Base-by-base conservation (phyloP, 2,888 invertebrate species). In the Acronicta leporina region DNA sequence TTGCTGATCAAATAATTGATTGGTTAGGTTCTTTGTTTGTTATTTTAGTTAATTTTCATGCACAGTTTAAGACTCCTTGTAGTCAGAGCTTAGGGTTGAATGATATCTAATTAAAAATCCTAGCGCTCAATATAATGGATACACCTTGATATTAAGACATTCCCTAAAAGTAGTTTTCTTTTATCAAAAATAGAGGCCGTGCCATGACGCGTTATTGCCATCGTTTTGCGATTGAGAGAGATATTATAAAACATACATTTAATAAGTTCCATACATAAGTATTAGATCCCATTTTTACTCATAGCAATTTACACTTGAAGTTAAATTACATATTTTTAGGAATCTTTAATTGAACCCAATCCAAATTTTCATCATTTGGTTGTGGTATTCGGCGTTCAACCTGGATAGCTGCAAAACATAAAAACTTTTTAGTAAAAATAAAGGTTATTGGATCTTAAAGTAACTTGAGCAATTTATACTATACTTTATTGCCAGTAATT, bases 341-440 rank as follows among this genome's bases (percentile, higher is more conserved):
- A 65, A 92, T 79, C 76, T 88, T 89, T 44, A 92, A 76, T 84
- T 89, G 86, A 38, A 91, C 57, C 92, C 92, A 92, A 15, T 88
- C 86, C 42, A 92, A 64, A 59, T 86, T 80, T 9, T 81, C 75
- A 14, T 85, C 81, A 0, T 55, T 65, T 7, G 84, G 82, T 44
- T 71, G 72, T 0, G 79, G 74, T 2, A 75, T 56, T 33, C 81
- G 75, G 11, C 62, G 78, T 44, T 86, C 71, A 5, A 90, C 62
- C 20, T 82, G 72, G 1, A 83, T 64, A 7, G 84, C 92, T 92
- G 81, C 67, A 88, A 89, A 43, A 49, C 16, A 47, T 54, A 47
- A n/a, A 8, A 33, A 25, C 20, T 9, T 25, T 15, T 11, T 45
- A 14, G 27, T 10, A 35, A 35, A 35, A 35, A 13, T 35, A 2